A percentile compares a stretch with the other conserved stretches of the same genome.
Conservation (phyloP, 2,797 vertebrate species). For the Astyanax mexicanus region DNA sequence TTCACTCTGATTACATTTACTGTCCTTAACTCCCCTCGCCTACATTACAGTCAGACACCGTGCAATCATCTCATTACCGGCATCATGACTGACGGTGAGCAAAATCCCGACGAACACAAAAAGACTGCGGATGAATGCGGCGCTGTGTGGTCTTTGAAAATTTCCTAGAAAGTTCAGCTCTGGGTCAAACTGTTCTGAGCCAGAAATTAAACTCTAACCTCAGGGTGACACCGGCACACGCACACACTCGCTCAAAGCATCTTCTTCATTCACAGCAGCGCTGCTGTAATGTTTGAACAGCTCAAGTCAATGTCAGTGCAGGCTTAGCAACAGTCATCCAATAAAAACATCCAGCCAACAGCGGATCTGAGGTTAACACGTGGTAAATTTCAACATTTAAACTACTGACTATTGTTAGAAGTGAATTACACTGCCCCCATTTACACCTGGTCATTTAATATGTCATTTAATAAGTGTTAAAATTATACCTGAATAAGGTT, state of each 20-base stretch:
- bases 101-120: neutral
- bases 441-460: no score
- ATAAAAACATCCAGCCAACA: neutral
- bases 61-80: constrained; percentile 22
- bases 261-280: neutral
- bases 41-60: constrained; percentile 13
- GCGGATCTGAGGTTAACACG: neutral
- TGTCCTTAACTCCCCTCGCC: constrained; percentile 34
- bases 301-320: neutral
- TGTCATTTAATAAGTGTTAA: no score
- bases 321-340: neutral
- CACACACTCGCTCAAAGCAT: constrained; percentile 18
- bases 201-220: constrained; percentile 45
- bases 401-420: no score
- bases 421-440: no score
- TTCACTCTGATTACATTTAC: constrained; percentile 21
- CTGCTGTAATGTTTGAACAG: no score
- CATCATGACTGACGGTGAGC: neutral
- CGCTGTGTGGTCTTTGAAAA: constrained; percentile 14
- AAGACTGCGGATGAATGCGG: neutral
- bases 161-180: constrained; percentile 45
- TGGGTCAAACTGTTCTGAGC: constrained; percentile 49
- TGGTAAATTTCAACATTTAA: neutral
- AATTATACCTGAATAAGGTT: no score
- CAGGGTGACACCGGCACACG: constrained; percentile 46